phyloP scores from a whole-genome alignment of 2,888 invertebrate genomes.

The Cephus pygmeus region DNA sequence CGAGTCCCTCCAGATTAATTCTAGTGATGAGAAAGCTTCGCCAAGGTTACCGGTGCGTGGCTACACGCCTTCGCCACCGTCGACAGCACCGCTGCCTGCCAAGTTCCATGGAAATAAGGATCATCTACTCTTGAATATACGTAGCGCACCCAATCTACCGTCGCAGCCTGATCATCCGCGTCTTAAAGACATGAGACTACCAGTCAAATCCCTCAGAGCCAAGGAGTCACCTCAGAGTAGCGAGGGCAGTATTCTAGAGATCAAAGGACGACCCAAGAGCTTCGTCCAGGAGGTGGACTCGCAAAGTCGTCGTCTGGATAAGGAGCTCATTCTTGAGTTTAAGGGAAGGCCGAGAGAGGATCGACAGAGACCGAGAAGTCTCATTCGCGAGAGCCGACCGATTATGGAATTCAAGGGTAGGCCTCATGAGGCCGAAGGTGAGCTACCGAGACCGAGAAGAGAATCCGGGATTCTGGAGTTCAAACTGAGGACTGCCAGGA shows the following conservation, averaged over 20 bases:
- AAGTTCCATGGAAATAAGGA: conserved; percentile 78
- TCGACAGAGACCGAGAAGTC: conserved; percentile 56
- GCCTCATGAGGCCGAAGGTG: conserved; percentile 64
- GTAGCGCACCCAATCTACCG: conserved; percentile 84
- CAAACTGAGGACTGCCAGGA: conserved; percentile 73
- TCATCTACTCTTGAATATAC: conserved; percentile 74
- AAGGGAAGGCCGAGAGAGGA: conserved; percentile 73
- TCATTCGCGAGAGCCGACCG: conserved; percentile 68
- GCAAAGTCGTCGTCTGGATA: conserved; percentile 71
- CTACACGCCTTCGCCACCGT: conserved; percentile 85
- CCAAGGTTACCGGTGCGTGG: conserved; percentile 74
- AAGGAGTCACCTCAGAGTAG: conserved; percentile 73
- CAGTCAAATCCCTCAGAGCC: conserved; percentile 76
- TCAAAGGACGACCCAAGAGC: conserved; percentile 68
- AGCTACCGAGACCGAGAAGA: conserved; percentile 47
- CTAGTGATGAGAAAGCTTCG: conserved; percentile 58
- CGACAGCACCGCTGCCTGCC: conserved; percentile 84
- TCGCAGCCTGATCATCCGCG: conserved; percentile 75
- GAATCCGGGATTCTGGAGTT: conserved; percentile 70
- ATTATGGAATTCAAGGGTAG: conserved; percentile 81
- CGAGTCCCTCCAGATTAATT: conserved; percentile 62
- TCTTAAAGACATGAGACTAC: conserved; percentile 79
- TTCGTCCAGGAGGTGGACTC: conserved; percentile 65
- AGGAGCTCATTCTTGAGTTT: conserved; percentile 72
- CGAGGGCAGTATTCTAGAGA: conserved; percentile 74